Base-by-base conservation (phyloP, 2,797 vertebrate species). In the Oreochromis mossambicus region DNA sequence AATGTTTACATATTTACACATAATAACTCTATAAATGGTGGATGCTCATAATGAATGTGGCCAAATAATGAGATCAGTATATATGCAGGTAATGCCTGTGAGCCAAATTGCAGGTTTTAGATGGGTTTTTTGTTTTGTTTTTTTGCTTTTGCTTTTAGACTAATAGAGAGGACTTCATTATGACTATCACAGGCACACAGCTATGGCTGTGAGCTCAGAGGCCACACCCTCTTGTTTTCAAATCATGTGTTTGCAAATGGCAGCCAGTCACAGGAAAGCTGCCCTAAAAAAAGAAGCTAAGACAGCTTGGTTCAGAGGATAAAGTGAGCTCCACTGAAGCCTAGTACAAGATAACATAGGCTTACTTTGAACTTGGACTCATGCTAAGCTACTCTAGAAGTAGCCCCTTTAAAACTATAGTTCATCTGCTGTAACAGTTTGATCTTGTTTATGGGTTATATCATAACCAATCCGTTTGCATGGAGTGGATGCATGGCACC, bases 321-420 rank as follows among this genome's bases (percentile, higher is more conserved):
- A 21, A 68, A 14, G 4, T 24, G 36, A 11, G 2, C 66, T 10
- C 1, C 3, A 1, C 4, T 17, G 14, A 73, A 26, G 41, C 68
- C 15, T 24, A 19, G 0, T 48, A 32, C 1, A 0, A 19, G 43
- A 48, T 19, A 19, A 32, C 15, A 7, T 17, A 29, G 43, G 6
- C 7, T 73, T 73, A 19, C 26, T 73, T 32, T 73, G 24, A 29
- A 73, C 15, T 48, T 29, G 2, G 4, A 73, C 29, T 73, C 13
- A 73, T 48, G 43, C 43, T 29, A 48, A 73, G 43, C 68, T 73
- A 32, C 43, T 73, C 6, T 73, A 48, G 21, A 46, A 46, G 41
- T 61, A 46, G 8, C 24, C 1, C 24, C 41, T 19, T 70, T 26
- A 70, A 70, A 46, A 17, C 24, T 10, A 46, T 11, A 26, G 38